Percentiles rank a stretch among this genome's conserved stretches.
phyloP scores from a whole-genome alignment of 2,797 vertebrate species.

The Halcyon badia region DNA sequence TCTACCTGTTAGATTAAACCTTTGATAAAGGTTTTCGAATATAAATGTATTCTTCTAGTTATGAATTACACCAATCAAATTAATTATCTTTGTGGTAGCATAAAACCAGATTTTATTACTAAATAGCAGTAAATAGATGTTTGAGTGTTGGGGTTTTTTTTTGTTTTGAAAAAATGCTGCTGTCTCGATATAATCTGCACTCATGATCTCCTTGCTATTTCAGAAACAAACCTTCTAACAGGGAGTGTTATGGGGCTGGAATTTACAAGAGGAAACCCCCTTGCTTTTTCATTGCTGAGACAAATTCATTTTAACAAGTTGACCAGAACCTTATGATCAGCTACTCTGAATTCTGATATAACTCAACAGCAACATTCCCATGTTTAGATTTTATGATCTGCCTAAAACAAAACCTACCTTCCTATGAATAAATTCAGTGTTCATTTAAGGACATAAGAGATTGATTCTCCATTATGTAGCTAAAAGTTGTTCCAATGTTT shows the following conservation, averaged over 20 bases:
- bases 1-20: neutral
- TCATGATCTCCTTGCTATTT: neutral
- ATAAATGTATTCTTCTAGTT: neutral
- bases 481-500: neutral
- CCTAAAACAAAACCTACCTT: neutral
- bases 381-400: neutral
- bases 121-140: neutral
- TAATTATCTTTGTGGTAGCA: neutral
- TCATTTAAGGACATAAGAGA: neutral
- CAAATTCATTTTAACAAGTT: slow-evolving; percentile 29
- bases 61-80: rapidly evolving
- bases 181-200: neutral
- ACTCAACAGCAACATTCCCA: neutral
- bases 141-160: too few species aligned
- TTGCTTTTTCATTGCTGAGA: neutral
- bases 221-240: neutral
- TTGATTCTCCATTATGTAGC: neutral
- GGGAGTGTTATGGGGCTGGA: neutral
- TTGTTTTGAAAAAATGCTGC: neutral
- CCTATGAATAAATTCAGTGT: neutral
- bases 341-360: neutral
- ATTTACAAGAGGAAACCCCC: neutral
- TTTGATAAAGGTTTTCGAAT: neutral
- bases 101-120: neutral
- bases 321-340: slow-evolving; percentile 14